phyloP scores from a whole-genome alignment of 1,140 invertebrate genomes.

The Streblospio benedicti region DNA sequence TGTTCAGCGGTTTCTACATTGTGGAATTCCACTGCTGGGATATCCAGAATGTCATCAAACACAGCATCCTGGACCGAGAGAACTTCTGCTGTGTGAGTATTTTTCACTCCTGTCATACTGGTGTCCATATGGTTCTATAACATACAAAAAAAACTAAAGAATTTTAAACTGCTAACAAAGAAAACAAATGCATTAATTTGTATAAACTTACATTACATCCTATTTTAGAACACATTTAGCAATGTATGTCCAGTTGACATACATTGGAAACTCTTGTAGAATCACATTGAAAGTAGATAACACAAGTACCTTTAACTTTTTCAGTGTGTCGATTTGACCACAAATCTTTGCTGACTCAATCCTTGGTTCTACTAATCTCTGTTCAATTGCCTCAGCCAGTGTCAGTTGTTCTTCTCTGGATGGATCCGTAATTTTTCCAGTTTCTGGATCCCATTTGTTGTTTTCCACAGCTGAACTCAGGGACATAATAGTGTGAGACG shows the following conservation, averaged over 20 bases:
- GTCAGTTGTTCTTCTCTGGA: conserved; percentile 34
- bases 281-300: too few relatives aligned
- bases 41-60: conserved; percentile 31
- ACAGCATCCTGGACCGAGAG: conserved; percentile 37
- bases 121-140: too few relatives aligned
- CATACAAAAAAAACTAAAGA: too few relatives aligned
- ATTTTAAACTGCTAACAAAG: too few relatives aligned
- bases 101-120: conserved; percentile 32
- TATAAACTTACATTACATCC: too few relatives aligned
- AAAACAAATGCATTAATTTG: too few relatives aligned
- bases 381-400: conserved; percentile 31
- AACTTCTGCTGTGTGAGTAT: conserved; percentile 26
- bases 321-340: conserved; percentile 36
- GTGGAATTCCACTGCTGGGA: conserved; percentile 35
- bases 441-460: conserved; percentile 18
- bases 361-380: conserved; percentile 32
- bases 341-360: conserved; percentile 35
- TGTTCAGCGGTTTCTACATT: conserved; percentile 26
- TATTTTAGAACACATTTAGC: too few relatives aligned
- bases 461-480: conserved; percentile 11
- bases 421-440: conserved; percentile 31
- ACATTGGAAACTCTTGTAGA: too few relatives aligned
- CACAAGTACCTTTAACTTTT: conserved; percentile 29
- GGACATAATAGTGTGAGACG: background rate
- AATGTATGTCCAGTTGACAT: too few relatives aligned